These are phyloP conservation scores for Hedya salicella DNA, from an alignment of 2,888 invertebrate genomes.

Conservation along the genomic window DNA sequence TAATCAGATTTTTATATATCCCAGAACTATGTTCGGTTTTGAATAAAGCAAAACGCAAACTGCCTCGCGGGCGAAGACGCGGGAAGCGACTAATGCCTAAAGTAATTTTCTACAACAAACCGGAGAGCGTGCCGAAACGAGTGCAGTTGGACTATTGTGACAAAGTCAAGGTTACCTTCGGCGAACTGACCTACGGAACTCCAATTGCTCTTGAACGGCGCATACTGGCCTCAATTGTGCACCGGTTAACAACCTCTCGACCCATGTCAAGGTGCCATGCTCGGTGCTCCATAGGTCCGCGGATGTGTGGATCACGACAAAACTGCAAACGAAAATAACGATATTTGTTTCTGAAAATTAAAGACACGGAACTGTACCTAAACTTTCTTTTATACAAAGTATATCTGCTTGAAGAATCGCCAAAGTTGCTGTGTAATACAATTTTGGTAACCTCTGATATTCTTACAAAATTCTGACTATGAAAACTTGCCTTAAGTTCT, in stretches of 20 bases:
- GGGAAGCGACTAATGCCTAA: neutral
- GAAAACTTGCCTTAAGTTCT: no score
- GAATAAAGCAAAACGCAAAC: no score
- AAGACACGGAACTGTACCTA: no score
- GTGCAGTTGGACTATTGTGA: conserved; percentile 68
- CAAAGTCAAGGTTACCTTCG: conserved; percentile 85
- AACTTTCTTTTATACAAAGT: no score
- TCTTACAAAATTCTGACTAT: no score
- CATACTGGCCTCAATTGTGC: conserved; percentile 85
- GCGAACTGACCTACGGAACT: conserved; percentile 85
- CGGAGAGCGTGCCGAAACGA: neutral
- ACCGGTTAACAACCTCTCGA: conserved; percentile 84
- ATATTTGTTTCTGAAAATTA: no score
- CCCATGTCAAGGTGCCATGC: conserved; percentile 72
- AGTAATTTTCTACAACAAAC: neutral
- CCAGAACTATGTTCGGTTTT: no score
- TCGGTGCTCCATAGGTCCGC: conserved; percentile 57
- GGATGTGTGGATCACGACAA: neutral
- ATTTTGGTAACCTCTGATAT: no score
- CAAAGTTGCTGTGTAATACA: no score
- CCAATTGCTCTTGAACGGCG: conserved; percentile 85
- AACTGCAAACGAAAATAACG: no score
- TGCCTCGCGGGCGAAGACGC: neutral
- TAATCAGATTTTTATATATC: no score
- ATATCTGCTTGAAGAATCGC: no score